phyloP scores from a whole-genome alignment of 2,888 invertebrate species.

The Mesorhabditis spiculigera region DNA sequence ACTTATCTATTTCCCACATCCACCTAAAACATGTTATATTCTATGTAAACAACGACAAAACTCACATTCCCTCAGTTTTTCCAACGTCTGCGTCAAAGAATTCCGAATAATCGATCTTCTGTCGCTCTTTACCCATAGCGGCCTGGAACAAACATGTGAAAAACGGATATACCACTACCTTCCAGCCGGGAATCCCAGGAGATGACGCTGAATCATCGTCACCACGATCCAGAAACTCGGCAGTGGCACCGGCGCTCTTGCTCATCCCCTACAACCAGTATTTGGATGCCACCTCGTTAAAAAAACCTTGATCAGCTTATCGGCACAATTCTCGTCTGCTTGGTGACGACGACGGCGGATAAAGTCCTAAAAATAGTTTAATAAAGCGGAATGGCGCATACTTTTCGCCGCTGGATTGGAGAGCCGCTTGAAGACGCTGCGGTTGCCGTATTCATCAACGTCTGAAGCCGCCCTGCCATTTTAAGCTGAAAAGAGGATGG shows the following conservation, averaged over 20 bases:
- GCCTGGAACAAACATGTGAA: conserved; percentile 22
- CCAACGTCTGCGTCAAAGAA: conserved; percentile 73
- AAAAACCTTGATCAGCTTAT: conserved; percentile 1
- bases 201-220: too few species aligned
- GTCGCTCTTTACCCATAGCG: conserved; percentile 46
- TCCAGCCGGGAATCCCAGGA: conserved; percentile 3
- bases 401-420: background rate
- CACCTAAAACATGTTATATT: conserved; percentile 61
- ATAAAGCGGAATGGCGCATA: background rate
- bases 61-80: conserved; percentile 64
- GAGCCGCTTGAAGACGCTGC: too few species aligned
- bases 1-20: conserved; percentile 99
- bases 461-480: too few species aligned
- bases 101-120: conserved; percentile 51
- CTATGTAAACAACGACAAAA: background rate
- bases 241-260: conserved; percentile 71
- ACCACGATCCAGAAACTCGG: conserved; percentile 60
- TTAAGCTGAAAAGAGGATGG: too few species aligned
- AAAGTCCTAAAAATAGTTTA: background rate
- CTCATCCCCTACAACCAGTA: conserved; percentile 71
- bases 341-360: conserved; percentile 5
- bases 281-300: background rate
- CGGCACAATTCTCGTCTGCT: conserved; percentile 2
- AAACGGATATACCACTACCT: conserved; percentile 12
- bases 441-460: too few species aligned